Conservation (phyloP, 1,140 invertebrate species). For the Campodea augens region DNA sequence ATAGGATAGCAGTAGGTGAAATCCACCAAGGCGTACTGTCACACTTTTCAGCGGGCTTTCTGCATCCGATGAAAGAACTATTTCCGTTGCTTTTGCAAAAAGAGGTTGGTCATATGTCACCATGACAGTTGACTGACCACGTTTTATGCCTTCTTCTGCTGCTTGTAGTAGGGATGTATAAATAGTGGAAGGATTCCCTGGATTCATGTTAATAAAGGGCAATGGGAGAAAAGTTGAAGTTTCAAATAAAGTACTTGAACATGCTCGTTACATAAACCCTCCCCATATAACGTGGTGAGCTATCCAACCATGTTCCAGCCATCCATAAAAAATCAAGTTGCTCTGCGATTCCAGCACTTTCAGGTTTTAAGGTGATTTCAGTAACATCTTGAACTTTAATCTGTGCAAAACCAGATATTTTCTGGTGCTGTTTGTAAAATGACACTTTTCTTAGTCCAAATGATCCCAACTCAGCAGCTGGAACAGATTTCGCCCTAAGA, state of each 20-base stretch:
- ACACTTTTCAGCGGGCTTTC: neutral
- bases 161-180: neutral
- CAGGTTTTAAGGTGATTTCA: neutral
- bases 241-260: neutral
- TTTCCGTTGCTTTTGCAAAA: conserved; percentile 5
- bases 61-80: neutral
- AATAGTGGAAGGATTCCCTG: neutral
- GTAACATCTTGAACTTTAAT: neutral
- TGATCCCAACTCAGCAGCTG: neutral
- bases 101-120: conserved; percentile 11
- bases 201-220: neutral
- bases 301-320: neutral
- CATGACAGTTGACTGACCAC: neutral
- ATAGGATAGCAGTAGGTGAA: conserved; percentile 13
- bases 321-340: neutral
- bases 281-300: neutral
- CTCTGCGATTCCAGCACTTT: neutral
- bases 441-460: neutral
- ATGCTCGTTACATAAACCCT: neutral
- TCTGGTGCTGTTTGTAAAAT: neutral
- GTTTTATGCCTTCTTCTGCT: neutral
- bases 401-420: neutral
- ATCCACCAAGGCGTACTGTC: conserved; percentile 9
- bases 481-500: neutral
- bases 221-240: neutral